These are phyloP conservation scores for Limnephilus marmoratus DNA, from an alignment of 2,888 invertebrate species.

Conservation along the genomic window DNA sequence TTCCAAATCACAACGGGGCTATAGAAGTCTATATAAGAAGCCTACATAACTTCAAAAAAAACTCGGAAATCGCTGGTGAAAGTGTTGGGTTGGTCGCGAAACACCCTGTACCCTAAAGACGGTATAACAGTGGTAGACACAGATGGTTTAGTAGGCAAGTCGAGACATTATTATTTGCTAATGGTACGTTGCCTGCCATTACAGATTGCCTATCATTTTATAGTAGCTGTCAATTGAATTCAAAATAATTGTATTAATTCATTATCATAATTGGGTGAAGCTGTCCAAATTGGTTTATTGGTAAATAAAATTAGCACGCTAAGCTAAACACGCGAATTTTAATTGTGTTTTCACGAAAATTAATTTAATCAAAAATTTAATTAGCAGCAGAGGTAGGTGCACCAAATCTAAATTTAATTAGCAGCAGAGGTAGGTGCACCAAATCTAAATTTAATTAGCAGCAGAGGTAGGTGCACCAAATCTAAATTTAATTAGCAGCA, in stretches of 20 bases:
- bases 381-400: too few species aligned
- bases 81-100: too few species aligned
- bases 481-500: background rate
- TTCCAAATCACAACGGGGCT: too few species aligned
- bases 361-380: background rate
- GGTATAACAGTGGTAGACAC: conserved; percentile 33
- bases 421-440: too few species aligned
- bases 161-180: conserved; percentile 56
- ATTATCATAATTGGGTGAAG: background rate
- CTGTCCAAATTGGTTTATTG: background rate
- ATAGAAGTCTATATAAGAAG: too few species aligned
- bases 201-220: conserved; percentile 44
- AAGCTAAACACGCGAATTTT: background rate
- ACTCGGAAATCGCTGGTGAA: too few species aligned
- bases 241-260: background rate
- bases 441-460: background rate
- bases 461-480: too few species aligned
- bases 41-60: too few species aligned
- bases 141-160: conserved; percentile 56
- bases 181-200: conserved; percentile 51
- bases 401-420: too few species aligned
- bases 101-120: background rate
- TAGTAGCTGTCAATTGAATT: background rate
- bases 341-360: background rate
- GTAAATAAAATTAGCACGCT: background rate